Percentiles rank a stretch among this genome's conserved stretches.
phyloP scores from a whole-genome alignment of 1,140 invertebrate genomes.

The Papilio glaucus region DNA sequence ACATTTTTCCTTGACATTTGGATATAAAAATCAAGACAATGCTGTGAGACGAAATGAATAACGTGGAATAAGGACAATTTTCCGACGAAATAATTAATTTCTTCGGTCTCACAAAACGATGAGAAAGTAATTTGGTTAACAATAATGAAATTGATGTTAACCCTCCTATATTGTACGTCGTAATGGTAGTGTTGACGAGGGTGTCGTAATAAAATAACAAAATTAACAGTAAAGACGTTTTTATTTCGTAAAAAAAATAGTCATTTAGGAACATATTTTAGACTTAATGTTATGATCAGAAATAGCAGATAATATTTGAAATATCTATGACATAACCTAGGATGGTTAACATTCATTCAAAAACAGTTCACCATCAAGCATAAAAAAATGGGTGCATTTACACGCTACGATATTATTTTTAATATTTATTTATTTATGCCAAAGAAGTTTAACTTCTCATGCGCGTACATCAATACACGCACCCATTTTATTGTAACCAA shows the following conservation, averaged over 20 bases:
- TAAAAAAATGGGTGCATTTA: no score
- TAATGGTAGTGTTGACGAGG: constrained; percentile 25
- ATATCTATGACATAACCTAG: no score
- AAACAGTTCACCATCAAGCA: no score
- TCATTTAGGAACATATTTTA: neutral
- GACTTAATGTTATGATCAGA: neutral
- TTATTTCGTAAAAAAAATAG: neutral
- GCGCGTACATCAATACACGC: no score
- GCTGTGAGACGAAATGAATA: constrained; percentile 22
- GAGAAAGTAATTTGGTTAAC: constrained; percentile 37
- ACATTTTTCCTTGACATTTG: constrained; percentile 27
- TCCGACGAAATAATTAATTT: constrained; percentile 32
- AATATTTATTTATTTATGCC: no score
- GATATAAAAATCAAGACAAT: constrained; percentile 31
- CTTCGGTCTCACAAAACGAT: constrained; percentile 30
- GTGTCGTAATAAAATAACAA: constrained; percentile 28
- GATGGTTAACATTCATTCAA: no score
- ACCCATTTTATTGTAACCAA: no score
- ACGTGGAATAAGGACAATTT: constrained; percentile 25
- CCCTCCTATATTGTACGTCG: constrained; percentile 16
- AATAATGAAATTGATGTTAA: constrained; percentile 32
- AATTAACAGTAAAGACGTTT: constrained; percentile 1
- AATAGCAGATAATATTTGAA: neutral
- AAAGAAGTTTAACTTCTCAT: no score
- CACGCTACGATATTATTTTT: no score